Base-by-base conservation (phyloP, 1,140 invertebrate species). In the Eufriesea mexicana region DNA sequence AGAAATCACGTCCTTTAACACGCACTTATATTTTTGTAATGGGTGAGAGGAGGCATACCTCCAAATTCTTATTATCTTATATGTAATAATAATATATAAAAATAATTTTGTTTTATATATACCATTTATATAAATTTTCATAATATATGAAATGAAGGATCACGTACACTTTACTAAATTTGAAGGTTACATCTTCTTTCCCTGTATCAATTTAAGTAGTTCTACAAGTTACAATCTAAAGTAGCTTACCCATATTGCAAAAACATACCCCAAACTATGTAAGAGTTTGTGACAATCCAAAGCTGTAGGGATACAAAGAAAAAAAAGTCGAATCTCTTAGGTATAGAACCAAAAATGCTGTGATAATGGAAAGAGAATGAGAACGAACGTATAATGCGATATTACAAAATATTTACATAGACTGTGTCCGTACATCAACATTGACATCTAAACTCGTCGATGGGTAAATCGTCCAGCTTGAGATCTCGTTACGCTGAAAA, bases 401-500 rank as follows among this genome's bases (percentile, higher is more conserved):
- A 80, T 79, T 79, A 84, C 49, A 85, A 83, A 84, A 84, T 90
- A 91, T 91, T 91, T 91, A 91, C 89, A 90, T 82, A 76, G 73
- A 89, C 62, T 66, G 80, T 77, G 67, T 86, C 20, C 75, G 55
- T 77, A 75, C 74, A 67, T 51, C 54, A 78, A 78, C 25, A 45
- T 81, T 55, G n/a, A 88, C 28, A 73, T 76, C 74, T 77, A 89
- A 89, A 86, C 25, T 62, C 66, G 64, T 83, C 68, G 81, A 71
- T 76, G 62, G 42, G 72, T 51, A 90, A 90, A 86, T 88, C 87
- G 78, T 89, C 90, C 91, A 91, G 88, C 89, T 90, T 82, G 86
- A 90, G 83, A 86, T 88, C 85, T 85, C 89, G 73, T 88, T 92
- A 89, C 51, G 90, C 91, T 92, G 91, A 91, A 92, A 91, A 91